Percentiles rank a stretch among this genome's conserved stretches.
Conservation (phyloP, 2,797 vertebrate genomes). For the Fratercula arctica region DNA sequence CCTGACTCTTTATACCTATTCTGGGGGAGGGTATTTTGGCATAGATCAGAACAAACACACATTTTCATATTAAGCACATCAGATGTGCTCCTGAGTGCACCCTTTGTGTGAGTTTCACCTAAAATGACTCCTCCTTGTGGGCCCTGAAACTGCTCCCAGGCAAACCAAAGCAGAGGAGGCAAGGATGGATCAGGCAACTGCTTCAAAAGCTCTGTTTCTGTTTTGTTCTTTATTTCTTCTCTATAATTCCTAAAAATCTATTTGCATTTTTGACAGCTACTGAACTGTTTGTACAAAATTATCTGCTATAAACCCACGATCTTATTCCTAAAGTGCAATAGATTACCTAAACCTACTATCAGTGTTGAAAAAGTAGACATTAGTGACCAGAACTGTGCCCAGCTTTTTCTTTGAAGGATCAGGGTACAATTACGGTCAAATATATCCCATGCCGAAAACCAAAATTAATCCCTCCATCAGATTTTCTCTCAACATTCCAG, state of each 20-base stretch:
- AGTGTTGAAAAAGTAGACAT: not conserved
- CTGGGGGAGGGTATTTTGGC: not conserved
- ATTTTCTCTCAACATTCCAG: constrained; percentile 9
- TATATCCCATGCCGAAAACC: not conserved
- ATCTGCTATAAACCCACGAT: not conserved
- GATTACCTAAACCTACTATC: not conserved
- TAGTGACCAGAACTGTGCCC: not conserved
- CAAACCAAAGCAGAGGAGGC: not conserved
- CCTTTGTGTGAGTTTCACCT: not conserved
- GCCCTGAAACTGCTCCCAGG: not conserved
- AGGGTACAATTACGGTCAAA: not conserved
- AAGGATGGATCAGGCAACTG: not conserved
- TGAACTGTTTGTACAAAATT: not conserved
- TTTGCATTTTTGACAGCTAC: not conserved
- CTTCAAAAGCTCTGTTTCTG: not conserved
- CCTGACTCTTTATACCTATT: not conserved
- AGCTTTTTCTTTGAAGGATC: not conserved
- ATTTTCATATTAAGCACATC: not conserved
- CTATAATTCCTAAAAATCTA: not conserved
- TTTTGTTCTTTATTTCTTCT: not conserved
- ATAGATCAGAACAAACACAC: not conserved
- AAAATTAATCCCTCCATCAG: not conserved
- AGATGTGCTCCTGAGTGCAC: not conserved
- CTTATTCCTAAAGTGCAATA: not conserved
- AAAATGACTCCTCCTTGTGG: not conserved